Percentiles rank a stretch among this genome's conserved stretches.
These are phyloP conservation scores for Herpetotheres cachinnans DNA, from an alignment of 2,113 vertebrate genomes.

Conservation along the genomic window DNA sequence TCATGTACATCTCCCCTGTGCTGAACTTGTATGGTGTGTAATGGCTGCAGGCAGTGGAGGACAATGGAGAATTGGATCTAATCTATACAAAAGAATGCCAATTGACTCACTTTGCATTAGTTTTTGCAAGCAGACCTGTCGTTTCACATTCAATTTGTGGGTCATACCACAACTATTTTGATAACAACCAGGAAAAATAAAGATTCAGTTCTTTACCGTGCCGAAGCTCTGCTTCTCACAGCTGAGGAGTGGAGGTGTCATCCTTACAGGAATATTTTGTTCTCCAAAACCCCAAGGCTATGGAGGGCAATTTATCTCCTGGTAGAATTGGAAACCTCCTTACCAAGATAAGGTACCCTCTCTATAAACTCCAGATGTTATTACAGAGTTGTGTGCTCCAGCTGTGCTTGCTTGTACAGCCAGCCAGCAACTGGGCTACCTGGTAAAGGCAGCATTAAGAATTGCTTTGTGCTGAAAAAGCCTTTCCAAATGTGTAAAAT, in stretches of 20 bases:
- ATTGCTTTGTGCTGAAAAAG: not conserved
- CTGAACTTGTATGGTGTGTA: not conserved
- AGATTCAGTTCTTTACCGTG: not conserved
- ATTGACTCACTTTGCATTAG: not conserved
- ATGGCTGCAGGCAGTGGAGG: not conserved
- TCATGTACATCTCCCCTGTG: not conserved
- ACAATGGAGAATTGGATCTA: not conserved
- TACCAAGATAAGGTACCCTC: not conserved
- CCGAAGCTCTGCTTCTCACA: slow-evolving; percentile 7
- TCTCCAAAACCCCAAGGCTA: not conserved
- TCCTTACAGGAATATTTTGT: not conserved
- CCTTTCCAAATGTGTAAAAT: not conserved
- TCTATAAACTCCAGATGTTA: slow-evolving; percentile 17
- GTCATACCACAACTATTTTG: not conserved
- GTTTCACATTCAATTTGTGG: not conserved
- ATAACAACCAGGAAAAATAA: not conserved
- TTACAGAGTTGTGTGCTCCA: not conserved
- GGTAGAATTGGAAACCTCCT: not conserved
- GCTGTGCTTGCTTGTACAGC: not conserved
- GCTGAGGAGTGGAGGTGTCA: not conserved
- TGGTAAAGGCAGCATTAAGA: not conserved
- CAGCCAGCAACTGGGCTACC: not conserved
- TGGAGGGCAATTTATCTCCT: not conserved
- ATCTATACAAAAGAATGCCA: not conserved
- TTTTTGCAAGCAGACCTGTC: not conserved